Evolutionary conservation across 2,888 invertebrate species (phyloP), one percentile per base, ranked within the genome.

Genomic region (Acrocyrtus sp.): DNA sequence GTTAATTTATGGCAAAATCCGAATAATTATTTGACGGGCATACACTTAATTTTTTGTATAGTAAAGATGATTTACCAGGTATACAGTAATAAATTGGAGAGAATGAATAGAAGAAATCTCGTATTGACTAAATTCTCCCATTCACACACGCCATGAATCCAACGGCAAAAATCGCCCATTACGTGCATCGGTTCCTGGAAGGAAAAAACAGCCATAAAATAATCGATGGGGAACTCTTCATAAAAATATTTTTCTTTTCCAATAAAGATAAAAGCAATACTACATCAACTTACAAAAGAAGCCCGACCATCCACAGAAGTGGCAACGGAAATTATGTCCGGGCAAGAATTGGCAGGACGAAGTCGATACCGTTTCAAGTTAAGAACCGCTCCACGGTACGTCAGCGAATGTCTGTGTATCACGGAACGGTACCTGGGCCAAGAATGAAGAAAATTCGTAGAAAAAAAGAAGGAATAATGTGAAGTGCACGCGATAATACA

Each of bases 61-160:
- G 12, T 34, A 48, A 65, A n/a, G 6, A 8, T 27, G 48, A 57
- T 50, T 66, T 69, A 81, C 93, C 95, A 96, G 82, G 92, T 90
- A 85, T 96, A 97, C 60, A 97, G 88, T 62, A 96, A 87, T 81
- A 95, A 90, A 78, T 95, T 96, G 62, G 95, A 93, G 17, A 95
- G 83, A 66, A 93, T 93, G 83, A 96, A 89, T 51, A 93, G 87
- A 77, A 92, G 87, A 85, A 94, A 95, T 80, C 93, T 92, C 87
- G 85, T 87, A 84, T 93, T 92, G 58, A 87, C 85, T 84, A 94
- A 92, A 85, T 93, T 91, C 0, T 92, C 91, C 83, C 93, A 89
- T 84, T 94, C 93, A 70, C 70, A 78, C 22, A 78, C 74, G 41
- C 73, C 75, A 51, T 54, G 63, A 34, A 76, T 62, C 78, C 78